A percentile compares a stretch with the other conserved stretches of the same genome.
Evolutionary conservation across 2,113 vertebrate species (phyloP).

Genomic region (Sceloporus tristichus): DNA sequence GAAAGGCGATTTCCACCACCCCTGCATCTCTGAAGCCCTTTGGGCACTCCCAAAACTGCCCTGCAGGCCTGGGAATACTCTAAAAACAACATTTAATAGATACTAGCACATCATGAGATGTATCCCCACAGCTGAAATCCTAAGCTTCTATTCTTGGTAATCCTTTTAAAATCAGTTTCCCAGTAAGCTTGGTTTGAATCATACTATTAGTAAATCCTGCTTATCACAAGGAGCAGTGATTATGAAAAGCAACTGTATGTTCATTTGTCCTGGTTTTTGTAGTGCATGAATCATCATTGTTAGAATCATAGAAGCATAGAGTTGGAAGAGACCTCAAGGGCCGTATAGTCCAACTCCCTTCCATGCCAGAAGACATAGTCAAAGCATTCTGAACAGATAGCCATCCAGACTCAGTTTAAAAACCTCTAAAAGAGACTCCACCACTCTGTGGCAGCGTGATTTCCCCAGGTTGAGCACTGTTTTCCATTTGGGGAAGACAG

Average conservation of each 20-base stretch:
- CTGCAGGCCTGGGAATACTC: background rate
- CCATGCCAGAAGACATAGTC: too few relatives aligned
- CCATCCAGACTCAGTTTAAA: too few relatives aligned
- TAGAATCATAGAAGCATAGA: background rate
- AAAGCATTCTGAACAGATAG: too few relatives aligned
- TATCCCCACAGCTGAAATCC: background rate
- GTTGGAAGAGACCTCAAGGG: too few relatives aligned
- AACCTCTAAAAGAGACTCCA: too few relatives aligned
- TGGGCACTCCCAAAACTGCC: background rate
- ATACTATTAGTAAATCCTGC: constrained; percentile 6
- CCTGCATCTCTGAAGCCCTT: too few relatives aligned
- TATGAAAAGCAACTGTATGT: constrained; percentile 17
- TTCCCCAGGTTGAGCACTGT: too few relatives aligned
- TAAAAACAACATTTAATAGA: background rate
- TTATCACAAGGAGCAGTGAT: constrained; percentile 9
- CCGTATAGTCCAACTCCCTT: too few relatives aligned
- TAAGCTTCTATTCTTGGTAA: background rate
- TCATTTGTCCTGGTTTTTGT: constrained; percentile 33
- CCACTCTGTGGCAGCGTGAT: too few relatives aligned
- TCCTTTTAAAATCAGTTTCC: background rate
- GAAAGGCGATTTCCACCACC: background rate
- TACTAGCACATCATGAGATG: background rate
- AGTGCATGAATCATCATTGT: constrained; percentile 25
- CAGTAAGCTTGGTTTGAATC: background rate
- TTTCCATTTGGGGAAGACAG: too few relatives aligned